A percentile compares a stretch with the other conserved stretches of the same genome.
These are phyloP conservation scores for Urosaurus nigricauda DNA, from an alignment of 2,797 vertebrate species.

Conservation along the genomic window DNA sequence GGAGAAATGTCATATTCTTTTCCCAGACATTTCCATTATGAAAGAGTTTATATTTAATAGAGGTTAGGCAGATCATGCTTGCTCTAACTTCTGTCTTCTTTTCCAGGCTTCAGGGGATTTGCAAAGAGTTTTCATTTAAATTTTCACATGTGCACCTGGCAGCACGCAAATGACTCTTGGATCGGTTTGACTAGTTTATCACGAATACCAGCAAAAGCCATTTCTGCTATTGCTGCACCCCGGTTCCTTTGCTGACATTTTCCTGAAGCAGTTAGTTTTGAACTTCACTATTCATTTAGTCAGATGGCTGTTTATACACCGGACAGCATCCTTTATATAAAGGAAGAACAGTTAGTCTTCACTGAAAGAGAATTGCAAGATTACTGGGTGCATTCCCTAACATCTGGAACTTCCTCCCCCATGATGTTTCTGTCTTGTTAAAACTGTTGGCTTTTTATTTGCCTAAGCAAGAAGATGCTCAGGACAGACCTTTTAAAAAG, in stretches of 20 bases:
- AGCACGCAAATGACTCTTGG: background rate
- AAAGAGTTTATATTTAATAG: background rate
- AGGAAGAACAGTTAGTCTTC: background rate
- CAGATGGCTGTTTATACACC: background rate
- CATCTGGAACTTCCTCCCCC: background rate
- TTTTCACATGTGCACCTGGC: background rate
- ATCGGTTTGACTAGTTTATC: slow-evolving; percentile 7
- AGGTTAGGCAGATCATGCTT: background rate
- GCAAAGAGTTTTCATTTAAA: slow-evolving; percentile 5
- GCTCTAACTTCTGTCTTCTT: background rate
- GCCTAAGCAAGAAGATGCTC: background rate
- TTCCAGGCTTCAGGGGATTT: background rate
- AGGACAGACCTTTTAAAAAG: background rate
- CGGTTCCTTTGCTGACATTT: background rate
- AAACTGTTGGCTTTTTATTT: background rate
- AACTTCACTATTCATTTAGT: slow-evolving; percentile 9
- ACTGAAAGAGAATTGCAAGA: background rate
- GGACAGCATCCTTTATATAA: background rate
- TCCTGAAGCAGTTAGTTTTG: slow-evolving; percentile 26
- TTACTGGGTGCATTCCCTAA: background rate
- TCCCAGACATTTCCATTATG: background rate
- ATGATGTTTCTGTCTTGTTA: background rate
- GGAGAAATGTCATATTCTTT: background rate
- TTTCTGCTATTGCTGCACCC: background rate
- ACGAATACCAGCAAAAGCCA: slow-evolving; percentile 8